Evolutionary conservation across 2,797 vertebrate species (phyloP).

Genomic region (Catostomus latipinnis): DNA sequence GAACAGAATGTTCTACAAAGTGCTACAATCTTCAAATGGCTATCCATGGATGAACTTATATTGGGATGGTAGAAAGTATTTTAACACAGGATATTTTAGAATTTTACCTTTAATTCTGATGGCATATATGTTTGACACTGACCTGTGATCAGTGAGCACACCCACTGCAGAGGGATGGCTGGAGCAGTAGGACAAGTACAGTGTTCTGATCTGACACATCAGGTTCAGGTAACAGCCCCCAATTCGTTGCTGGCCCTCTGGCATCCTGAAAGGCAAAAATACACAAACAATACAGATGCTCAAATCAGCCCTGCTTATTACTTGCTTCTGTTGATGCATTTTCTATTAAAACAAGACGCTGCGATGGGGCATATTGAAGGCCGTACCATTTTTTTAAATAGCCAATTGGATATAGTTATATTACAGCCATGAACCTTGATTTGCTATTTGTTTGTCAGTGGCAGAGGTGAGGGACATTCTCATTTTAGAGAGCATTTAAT

Average conservation of each 20-base stretch:
- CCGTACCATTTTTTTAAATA: too few species aligned
- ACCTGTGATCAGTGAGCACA: slow-evolving; percentile 96
- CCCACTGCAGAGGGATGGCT: slow-evolving; percentile 93
- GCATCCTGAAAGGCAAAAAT: slow-evolving; percentile 74
- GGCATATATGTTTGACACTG: slow-evolving; percentile 53
- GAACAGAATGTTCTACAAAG: too few species aligned
- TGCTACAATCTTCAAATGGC: too few species aligned
- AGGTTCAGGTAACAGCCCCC: slow-evolving; percentile 89
- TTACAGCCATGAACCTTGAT: too few species aligned
- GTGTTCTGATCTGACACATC: slow-evolving; percentile 89
- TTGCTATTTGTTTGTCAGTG: too few species aligned
- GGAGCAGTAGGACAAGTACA: slow-evolving; percentile 93
- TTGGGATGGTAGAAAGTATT: too few species aligned
- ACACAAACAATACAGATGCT: not conserved
- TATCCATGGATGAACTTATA: too few species aligned
- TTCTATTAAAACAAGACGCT: not conserved
- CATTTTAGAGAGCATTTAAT: too few species aligned
- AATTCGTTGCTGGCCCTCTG: slow-evolving; percentile 92
- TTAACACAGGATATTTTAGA: too few species aligned
- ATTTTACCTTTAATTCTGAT: not conserved
- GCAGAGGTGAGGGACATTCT: too few species aligned
- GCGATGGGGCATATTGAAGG: too few species aligned
- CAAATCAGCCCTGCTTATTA: slow-evolving; percentile 2
- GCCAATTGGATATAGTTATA: too few species aligned
- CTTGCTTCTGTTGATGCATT: not conserved